These are phyloP conservation scores for Papilio helenus DNA, from an alignment of 1,140 invertebrate species.

Conservation along the genomic window DNA sequence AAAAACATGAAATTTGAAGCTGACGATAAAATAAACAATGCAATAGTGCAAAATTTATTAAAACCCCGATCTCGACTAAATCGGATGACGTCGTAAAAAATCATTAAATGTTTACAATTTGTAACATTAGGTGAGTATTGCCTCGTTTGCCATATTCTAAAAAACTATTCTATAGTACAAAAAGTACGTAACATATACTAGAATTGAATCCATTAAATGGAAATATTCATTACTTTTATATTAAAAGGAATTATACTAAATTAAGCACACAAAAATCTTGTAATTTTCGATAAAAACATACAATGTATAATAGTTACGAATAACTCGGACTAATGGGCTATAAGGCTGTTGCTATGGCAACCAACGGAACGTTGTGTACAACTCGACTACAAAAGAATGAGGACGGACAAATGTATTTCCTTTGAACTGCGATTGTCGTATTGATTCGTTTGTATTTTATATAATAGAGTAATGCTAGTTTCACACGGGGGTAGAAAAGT, in stretches of 20 bases:
- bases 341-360: background rate
- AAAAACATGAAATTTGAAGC: background rate
- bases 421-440: slow-evolving; percentile 1
- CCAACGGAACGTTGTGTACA: background rate
- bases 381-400: background rate
- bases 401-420: slow-evolving; percentile 28
- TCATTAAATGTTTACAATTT: no score
- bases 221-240: no score
- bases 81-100: no score
- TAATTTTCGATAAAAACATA: background rate
- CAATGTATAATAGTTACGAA: background rate
- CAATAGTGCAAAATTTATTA: no score
- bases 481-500: background rate
- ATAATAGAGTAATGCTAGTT: background rate
- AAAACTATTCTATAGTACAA: no score
- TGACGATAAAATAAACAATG: background rate
- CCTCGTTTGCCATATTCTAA: no score
- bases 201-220: no score
- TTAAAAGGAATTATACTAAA: no score
- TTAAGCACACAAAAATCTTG: no score
- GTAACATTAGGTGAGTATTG: no score
- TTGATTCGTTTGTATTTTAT: slow-evolving; percentile 26
- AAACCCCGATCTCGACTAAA: no score
- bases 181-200: no score
- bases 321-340: background rate